phyloP scores from a whole-genome alignment of 1,140 invertebrate species.

The Musca domestica region DNA sequence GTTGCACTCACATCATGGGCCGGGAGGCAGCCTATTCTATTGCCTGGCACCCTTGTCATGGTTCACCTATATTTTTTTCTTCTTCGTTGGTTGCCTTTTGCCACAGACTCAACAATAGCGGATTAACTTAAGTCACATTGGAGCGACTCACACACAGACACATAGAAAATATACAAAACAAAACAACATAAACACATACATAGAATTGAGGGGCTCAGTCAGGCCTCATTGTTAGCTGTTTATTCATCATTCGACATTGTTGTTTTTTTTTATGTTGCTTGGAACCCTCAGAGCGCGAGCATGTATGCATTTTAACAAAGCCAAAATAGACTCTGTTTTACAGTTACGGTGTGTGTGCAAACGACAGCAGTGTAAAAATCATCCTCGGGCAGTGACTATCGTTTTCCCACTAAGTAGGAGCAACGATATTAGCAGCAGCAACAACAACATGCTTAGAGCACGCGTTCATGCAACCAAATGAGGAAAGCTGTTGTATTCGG shows the following conservation, averaged over 20 bases:
- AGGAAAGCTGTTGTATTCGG: no score
- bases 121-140: slow-evolving; percentile 8
- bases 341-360: not conserved
- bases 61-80: no score
- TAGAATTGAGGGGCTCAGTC: no score
- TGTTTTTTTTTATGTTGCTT: not conserved
- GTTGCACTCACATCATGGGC: not conserved
- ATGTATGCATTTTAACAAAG: not conserved
- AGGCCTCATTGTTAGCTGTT: no score
- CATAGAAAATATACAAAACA: no score
- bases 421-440: not conserved
- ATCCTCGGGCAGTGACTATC: slow-evolving; percentile 9
- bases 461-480: not conserved
- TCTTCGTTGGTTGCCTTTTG: not conserved
- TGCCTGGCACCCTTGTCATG: no score
- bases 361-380: not conserved
- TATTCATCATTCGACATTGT: not conserved
- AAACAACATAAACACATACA: no score
- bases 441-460: not conserved
- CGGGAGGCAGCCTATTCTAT: no score
- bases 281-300: not conserved
- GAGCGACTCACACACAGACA: not conserved
- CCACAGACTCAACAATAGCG: slow-evolving; percentile 7
- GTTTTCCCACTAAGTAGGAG: not conserved
- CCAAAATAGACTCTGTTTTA: not conserved